Percentiles rank a stretch among this genome's conserved stretches.
phyloP scores from a whole-genome alignment of 2,888 invertebrate genomes.

The Pyrrhia umbra region DNA sequence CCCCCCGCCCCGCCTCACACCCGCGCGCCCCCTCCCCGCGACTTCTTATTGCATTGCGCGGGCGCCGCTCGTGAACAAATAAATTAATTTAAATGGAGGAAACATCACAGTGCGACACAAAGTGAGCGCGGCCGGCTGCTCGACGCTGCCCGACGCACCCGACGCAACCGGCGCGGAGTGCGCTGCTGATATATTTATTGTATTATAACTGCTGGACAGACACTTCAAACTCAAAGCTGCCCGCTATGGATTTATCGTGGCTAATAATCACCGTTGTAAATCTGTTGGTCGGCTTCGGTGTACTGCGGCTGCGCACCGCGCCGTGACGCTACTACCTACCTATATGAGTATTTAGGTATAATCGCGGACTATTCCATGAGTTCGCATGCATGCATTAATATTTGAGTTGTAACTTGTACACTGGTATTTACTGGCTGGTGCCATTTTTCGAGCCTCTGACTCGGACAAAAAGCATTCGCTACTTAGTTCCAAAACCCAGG shows the following conservation, averaged over 20 bases:
- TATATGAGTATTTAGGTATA: not conserved
- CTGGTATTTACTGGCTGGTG: too few species aligned
- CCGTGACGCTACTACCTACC: constrained; percentile 13
- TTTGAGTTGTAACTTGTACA: too few species aligned
- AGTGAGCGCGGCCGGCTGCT: constrained; percentile 43
- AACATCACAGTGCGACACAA: constrained; percentile 64
- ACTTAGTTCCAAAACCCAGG: too few species aligned
- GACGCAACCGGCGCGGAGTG: constrained; percentile 3
- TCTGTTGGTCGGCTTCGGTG: constrained; percentile 26
- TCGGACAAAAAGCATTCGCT: too few species aligned
- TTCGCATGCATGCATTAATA: constrained; percentile 2
- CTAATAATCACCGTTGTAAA: constrained; percentile 56
- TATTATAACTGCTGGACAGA: constrained; percentile 59
- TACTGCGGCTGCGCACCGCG: not conserved
- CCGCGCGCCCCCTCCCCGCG: constrained; percentile 31
- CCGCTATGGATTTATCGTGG: constrained; percentile 63
- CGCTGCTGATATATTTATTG: constrained; percentile 61
- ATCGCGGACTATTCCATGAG: not conserved
- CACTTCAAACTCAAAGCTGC: constrained; percentile 58
- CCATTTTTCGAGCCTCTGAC: too few species aligned
- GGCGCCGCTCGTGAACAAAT: constrained; percentile 68
- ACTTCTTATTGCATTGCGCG: constrained; percentile 74
- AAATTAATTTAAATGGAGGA: constrained; percentile 82
- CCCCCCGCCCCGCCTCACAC: constrained; percentile 29
- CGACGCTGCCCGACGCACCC: not conserved